These are phyloP conservation scores for Platycercus adscitus DNA, from an alignment of 2,113 vertebrate genomes.

Conservation along the genomic window DNA sequence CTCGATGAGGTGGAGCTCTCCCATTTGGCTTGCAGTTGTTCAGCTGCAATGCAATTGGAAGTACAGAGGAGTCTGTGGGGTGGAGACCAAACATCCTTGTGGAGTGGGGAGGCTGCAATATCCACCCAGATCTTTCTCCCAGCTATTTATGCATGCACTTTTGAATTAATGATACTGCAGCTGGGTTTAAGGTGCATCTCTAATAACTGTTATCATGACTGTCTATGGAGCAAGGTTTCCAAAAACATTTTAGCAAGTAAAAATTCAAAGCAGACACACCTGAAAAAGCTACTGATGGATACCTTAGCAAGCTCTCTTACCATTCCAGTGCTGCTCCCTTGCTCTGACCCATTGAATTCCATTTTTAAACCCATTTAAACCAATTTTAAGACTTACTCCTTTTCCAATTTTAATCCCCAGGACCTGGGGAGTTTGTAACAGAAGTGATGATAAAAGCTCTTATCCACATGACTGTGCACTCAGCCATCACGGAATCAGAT, in stretches of 20 bases:
- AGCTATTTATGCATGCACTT: background rate
- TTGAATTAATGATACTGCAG: background rate
- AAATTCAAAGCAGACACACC: background rate
- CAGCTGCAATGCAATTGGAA: background rate
- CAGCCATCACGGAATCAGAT: background rate
- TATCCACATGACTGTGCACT: background rate
- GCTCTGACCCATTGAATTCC: background rate
- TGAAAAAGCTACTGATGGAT: background rate
- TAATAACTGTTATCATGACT: background rate
- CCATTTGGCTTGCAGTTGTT: background rate
- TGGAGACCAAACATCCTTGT: background rate
- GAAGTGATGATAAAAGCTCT: constrained; percentile 35
- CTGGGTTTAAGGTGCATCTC: background rate
- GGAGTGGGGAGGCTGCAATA: background rate
- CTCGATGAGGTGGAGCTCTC: background rate
- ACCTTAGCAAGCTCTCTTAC: background rate
- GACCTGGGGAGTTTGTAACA: constrained; percentile 10
- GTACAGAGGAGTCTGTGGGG: background rate
- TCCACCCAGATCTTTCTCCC: background rate
- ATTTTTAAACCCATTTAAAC: constrained; percentile 36
- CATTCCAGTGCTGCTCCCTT: background rate
- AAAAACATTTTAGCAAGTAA: background rate
- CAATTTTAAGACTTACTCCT: background rate
- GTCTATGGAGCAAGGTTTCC: background rate
- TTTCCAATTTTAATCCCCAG: background rate